Base-by-base conservation (phyloP, 2,797 vertebrate species). In the Pangasius sanitwongsei region DNA sequence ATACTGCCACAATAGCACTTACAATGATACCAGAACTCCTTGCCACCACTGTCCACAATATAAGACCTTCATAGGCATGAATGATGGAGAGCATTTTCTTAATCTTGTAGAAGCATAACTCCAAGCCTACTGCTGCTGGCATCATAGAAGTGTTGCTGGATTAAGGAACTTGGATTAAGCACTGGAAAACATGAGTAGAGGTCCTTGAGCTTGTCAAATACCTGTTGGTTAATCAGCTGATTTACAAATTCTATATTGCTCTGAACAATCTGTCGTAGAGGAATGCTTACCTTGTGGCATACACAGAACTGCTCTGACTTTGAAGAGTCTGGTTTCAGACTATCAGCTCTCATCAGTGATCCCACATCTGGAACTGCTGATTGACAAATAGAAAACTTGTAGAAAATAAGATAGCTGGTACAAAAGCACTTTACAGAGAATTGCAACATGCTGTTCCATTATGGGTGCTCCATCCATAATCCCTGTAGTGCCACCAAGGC, bases 311-410 rank as follows among this genome's bases (percentile, higher is more conserved):
- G 23, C 55, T 61, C 34, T 82, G 57, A 65, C 63, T 23, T 34
- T 34, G 28, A 67, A 63, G 37, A 13, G 34, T 44, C 20, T 44
- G 12, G 20, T 83, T 63, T 61, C 23, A 15, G 55, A 83, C 80
- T 82, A 48, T 50, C 41, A 34, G 83, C 48, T 8, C 18, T 55
- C 63, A 25, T 34, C n/a, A 55, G 25, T 55, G 65, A 8, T 25
- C 31, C 48, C 48, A 70, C 48, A 85, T 83, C 82, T 65, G 59
- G 59, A 61, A 61, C 80, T 59, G 34, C 80, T 82, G 20, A 55
- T 70, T 70, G n/a, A 70, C 65, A 85, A 85, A 85, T 85, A 85
- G 65, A 8, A 85, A 85, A 15, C 82, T 18, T 83, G 65, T 23
- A 23, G n/a, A 83, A 80, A 80, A 55, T 55, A 81, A 81, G 31